A percentile compares a stretch with the other conserved stretches of the same genome.
phyloP scores from a whole-genome alignment of 2,888 invertebrate species.

The Aphodius granarius region DNA sequence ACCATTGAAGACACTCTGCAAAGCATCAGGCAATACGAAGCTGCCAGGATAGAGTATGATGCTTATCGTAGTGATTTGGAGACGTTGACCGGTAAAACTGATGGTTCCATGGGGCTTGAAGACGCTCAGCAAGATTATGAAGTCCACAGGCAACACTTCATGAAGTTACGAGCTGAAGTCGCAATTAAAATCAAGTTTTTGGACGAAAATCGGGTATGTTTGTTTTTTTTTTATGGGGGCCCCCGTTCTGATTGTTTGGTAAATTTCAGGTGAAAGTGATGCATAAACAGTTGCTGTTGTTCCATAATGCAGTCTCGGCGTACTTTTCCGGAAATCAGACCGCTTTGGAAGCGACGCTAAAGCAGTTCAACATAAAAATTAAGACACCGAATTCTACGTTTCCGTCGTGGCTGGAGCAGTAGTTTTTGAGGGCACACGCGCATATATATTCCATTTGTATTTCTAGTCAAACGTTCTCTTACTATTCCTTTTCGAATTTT shows the following conservation, averaged over 20 bases:
- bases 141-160: conserved; percentile 86
- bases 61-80: conserved; percentile 96
- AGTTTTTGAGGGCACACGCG: conserved; percentile 37
- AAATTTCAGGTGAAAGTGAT: conserved; percentile 91
- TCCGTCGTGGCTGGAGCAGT: conserved; percentile 83
- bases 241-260: too few relatives aligned
- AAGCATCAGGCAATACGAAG: conserved; percentile 77
- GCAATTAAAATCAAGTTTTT: conserved; percentile 94
- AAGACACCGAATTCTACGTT: conserved; percentile 76
- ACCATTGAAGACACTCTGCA: conserved; percentile 94
- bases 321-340: conserved; percentile 97
- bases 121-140: conserved; percentile 82
- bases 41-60: conserved; percentile 90
- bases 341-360: conserved; percentile 89
- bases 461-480: conserved; percentile 9
- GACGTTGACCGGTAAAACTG: conserved; percentile 69
- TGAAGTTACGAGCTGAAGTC: conserved; percentile 90
- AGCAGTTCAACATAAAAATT: conserved; percentile 93
- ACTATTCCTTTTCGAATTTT: neutral
- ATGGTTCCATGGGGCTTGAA: conserved; percentile 66
- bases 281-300: conserved; percentile 94
- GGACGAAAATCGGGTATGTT: conserved; percentile 91
- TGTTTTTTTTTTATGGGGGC: conserved; percentile 1
- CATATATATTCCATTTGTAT: conserved; percentile 7
- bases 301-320: conserved; percentile 95